Base-by-base conservation (phyloP, 2,888 invertebrate genomes). In the Conops quadrifasciatus region DNA sequence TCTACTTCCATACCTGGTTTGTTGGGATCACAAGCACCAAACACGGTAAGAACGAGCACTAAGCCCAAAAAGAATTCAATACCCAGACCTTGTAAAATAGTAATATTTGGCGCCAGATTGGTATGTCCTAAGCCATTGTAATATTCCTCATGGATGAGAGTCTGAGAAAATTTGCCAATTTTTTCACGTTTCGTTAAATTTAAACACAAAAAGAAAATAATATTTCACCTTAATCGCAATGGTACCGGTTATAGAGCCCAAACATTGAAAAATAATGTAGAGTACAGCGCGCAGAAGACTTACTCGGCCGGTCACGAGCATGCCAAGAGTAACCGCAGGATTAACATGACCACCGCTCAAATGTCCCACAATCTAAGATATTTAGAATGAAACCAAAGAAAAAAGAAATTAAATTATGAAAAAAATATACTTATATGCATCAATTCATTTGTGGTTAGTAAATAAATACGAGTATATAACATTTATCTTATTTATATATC, bases 271-370 rank as follows among this genome's bases (percentile, higher is more conserved):
- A 65, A 94, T 83, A 64, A 96, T 89, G 87, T 97, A 97, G 49
- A 94, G 87, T 1, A 94, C 62, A 0, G 91, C 93, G 76, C 94
- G 90, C 43, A 91, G 84, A 0, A 94, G 86, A 77, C 92, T 91
- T 67, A 95, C 91, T 80, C 93, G 92, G 11, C 96, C 94, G 11
- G 92, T 90, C 15, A 91, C 90, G 68, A 94, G 87, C 87, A 96
- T 89, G 1, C 93, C 95, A 21, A 89, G 84, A 4, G 96, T 96
- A 56, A 97, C 95, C 0, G 97, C 96, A 1, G 97, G 97, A 88
- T 97, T 97, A 73, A 97, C 88, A 86, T 96, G 96, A 13, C 94
- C 95, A 2, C 96, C 96, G 71, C 95, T 95, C 67, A 95, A 89
- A 86, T 95, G 94, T 3, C 94, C 95, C 77, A 95, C 89, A 66